Evolutionary conservation across 2,888 invertebrate species (phyloP).

Genomic region (Xestoiulus laeticollis): DNA sequence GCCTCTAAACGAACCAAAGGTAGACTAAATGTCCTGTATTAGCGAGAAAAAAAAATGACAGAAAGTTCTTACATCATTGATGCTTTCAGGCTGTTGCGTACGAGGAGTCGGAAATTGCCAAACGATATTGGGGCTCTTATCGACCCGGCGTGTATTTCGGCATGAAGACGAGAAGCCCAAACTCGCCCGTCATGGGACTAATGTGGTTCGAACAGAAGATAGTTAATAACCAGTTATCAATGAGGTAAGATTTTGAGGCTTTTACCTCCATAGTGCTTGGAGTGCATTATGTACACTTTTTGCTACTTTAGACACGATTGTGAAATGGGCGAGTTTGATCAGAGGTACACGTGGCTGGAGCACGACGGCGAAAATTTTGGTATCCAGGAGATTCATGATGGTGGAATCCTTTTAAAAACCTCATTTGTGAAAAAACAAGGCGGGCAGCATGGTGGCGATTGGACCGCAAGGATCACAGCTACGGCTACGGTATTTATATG

Average conservation of each 20-base stretch:
- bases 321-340: conserved; percentile 83
- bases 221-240: conserved; percentile 72
- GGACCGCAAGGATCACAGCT: conserved; percentile 85
- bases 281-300: background rate
- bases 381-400: conserved; percentile 85
- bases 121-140: conserved; percentile 90
- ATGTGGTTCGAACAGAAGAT: conserved; percentile 89
- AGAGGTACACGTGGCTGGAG: conserved; percentile 86
- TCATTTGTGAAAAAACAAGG: conserved; percentile 87
- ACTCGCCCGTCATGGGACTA: conserved; percentile 88
- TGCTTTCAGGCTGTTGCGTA: background rate
- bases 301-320: conserved; percentile 82
- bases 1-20: conserved; percentile 81
- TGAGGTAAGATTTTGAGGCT: conserved; percentile 68
- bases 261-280: background rate
- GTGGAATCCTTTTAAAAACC: conserved; percentile 78
- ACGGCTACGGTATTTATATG: conserved; percentile 67
- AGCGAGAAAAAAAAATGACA: background rate
- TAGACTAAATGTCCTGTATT: conserved; percentile 60
- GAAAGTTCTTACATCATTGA: background rate
- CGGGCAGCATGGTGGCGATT: conserved; percentile 87
- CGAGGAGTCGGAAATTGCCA: background rate
- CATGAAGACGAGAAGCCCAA: conserved; percentile 86
- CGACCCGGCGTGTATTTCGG: conserved; percentile 88
- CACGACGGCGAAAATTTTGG: conserved; percentile 96